These are phyloP conservation scores for Gortyna flavago DNA, from an alignment of 2,888 invertebrate species.

Conservation along the genomic window DNA sequence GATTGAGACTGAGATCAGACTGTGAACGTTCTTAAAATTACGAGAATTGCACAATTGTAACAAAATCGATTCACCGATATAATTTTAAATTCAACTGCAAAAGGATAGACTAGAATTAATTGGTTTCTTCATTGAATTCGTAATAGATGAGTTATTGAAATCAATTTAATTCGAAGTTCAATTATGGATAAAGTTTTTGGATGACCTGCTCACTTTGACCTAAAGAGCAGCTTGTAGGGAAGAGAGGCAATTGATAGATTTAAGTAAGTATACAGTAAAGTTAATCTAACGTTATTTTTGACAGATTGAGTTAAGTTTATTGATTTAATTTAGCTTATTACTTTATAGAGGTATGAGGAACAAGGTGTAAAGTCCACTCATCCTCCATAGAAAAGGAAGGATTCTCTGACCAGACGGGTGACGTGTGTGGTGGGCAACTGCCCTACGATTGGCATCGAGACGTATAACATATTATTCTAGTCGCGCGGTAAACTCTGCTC, in stretches of 20 bases:
- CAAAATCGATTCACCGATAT: slow-evolving; percentile 11
- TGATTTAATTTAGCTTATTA: neutral
- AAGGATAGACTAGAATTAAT: slow-evolving; percentile 45
- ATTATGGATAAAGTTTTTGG: slow-evolving; percentile 33
- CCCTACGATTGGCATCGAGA: too few species aligned
- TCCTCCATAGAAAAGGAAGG: too few species aligned
- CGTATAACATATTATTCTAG: too few species aligned
- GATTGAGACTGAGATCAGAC: too few species aligned
- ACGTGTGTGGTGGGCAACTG: too few species aligned
- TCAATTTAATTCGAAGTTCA: slow-evolving; percentile 39
- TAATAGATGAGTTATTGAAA: slow-evolving; percentile 50
- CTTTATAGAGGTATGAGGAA: neutral
- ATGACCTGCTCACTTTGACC: slow-evolving; percentile 15
- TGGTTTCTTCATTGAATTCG: slow-evolving; percentile 42
- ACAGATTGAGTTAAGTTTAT: neutral
- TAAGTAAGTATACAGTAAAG: slow-evolving; percentile 1
- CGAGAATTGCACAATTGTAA: too few species aligned
- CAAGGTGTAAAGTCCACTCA: too few species aligned
- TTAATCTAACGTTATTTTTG: neutral
- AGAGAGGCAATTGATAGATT: neutral
- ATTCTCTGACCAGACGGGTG: too few species aligned
- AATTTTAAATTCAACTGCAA: slow-evolving; percentile 21
- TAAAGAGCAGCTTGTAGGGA: neutral
- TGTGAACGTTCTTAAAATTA: too few species aligned
- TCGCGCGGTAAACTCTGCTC: too few species aligned